Percentiles rank a stretch among this genome's conserved stretches.
Evolutionary conservation across 2,888 invertebrate genomes (phyloP).

Genomic region (Odontocerum albicorne): DNA sequence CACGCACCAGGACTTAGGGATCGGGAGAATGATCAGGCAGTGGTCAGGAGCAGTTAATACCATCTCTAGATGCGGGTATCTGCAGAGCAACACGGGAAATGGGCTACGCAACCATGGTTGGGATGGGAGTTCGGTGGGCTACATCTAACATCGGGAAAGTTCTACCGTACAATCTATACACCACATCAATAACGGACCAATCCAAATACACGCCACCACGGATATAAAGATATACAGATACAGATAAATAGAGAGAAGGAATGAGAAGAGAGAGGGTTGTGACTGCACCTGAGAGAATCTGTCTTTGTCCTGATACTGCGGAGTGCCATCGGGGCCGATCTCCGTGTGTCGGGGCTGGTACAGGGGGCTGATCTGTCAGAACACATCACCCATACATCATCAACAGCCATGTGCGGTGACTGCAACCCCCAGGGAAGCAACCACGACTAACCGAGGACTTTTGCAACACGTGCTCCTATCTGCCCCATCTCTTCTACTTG

Average conservation of each 20-base stretch:
- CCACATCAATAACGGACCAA: constrained; percentile 27
- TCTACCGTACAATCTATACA: constrained; percentile 19
- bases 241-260: constrained; percentile 12
- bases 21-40: too few relatives aligned
- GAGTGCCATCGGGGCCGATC: constrained; percentile 50
- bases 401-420: neutral
- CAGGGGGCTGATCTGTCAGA: constrained; percentile 58
- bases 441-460: too few relatives aligned
- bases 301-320: constrained; percentile 50
- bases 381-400: constrained; percentile 39
- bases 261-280: constrained; percentile 16
- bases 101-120: too few relatives aligned
- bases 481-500: too few relatives aligned
- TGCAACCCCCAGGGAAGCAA: too few relatives aligned
- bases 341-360: constrained; percentile 58
- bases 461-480: too few relatives aligned
- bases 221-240: constrained; percentile 31
- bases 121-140: too few relatives aligned
- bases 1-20: too few relatives aligned
- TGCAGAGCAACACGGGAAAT: too few relatives aligned
- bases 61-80: too few relatives aligned
- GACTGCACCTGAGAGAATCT: constrained; percentile 51
- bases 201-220: constrained; percentile 37
- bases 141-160: constrained; percentile 4
- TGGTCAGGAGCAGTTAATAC: too few relatives aligned